A percentile compares a stretch with the other conserved stretches of the same genome.
Evolutionary conservation across 1,140 invertebrate species (phyloP).

Genomic region (Ganaspis sp.): DNA sequence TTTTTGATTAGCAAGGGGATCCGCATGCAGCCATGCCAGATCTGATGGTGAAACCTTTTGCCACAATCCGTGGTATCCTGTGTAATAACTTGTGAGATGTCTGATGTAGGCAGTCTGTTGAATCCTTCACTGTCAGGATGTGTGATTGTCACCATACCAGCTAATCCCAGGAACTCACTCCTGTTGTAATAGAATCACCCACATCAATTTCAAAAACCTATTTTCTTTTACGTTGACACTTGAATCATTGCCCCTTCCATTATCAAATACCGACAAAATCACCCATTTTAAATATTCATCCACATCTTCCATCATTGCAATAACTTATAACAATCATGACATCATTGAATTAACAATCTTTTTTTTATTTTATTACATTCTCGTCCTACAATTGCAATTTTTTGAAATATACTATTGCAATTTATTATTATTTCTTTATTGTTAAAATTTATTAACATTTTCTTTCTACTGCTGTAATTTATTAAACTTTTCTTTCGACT

Average conservation of each 20-base stretch:
- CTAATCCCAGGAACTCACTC: conserved; percentile 74
- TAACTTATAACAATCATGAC: no score
- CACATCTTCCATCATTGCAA: no score
- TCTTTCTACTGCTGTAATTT: no score
- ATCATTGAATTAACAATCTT: no score
- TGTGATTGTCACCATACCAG: conserved; percentile 74
- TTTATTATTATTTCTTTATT: no score
- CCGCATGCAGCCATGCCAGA: conserved; percentile 62
- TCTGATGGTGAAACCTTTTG: conserved; percentile 70
- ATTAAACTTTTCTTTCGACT: no score
- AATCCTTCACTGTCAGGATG: conserved; percentile 71
- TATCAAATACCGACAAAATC: not conserved
- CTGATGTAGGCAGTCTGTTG: conserved; percentile 63
- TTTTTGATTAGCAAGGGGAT: conserved; percentile 30
- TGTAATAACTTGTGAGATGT: conserved; percentile 61
- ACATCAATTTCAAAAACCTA: conserved; percentile 39
- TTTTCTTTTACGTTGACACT: conserved; percentile 13
- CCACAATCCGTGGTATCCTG: conserved; percentile 68
- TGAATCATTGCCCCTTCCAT: not conserved
- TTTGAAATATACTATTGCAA: no score
- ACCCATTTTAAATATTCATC: no score
- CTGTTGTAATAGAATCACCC: conserved; percentile 61
- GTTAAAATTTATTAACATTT: no score
- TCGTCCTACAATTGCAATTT: no score
- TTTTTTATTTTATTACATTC: no score